Conservation (phyloP, 2,797 vertebrate species). For the Xiphorhynchus erythropygius region DNA sequence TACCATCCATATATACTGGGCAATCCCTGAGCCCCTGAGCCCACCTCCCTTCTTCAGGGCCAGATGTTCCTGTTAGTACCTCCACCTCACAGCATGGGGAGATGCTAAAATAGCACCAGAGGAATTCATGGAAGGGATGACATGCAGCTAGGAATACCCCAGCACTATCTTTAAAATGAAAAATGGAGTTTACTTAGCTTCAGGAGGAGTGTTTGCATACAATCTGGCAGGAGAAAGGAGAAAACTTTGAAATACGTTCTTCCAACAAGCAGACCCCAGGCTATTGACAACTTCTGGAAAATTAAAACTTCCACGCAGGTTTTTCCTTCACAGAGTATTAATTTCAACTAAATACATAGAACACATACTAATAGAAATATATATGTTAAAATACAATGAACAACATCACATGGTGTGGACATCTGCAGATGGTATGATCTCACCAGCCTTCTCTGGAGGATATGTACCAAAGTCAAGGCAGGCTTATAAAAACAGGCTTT, state of each 20-base stretch:
- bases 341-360: neutral
- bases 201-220: neutral
- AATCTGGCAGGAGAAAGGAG: neutral
- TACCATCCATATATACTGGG: fast-evolving
- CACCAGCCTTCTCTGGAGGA: neutral
- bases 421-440: neutral
- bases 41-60: neutral
- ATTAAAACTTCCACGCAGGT: neutral
- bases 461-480: neutral
- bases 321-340: neutral
- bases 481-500: neutral
- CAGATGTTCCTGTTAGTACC: neutral
- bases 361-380: neutral
- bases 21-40: fast-evolving
- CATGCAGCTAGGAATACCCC: neutral
- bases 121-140: neutral
- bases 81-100: fast-evolving
- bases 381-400: neutral
- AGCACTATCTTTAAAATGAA: neutral
- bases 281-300: neutral
- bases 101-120: neutral
- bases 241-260: neutral
- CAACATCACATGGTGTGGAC: fast-evolving
- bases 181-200: neutral
- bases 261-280: neutral